Evolutionary conservation across 2,888 invertebrate species (phyloP), one percentile per base, ranked within the genome.

Genomic region (Hirtodrosophila histrioides): DNA sequence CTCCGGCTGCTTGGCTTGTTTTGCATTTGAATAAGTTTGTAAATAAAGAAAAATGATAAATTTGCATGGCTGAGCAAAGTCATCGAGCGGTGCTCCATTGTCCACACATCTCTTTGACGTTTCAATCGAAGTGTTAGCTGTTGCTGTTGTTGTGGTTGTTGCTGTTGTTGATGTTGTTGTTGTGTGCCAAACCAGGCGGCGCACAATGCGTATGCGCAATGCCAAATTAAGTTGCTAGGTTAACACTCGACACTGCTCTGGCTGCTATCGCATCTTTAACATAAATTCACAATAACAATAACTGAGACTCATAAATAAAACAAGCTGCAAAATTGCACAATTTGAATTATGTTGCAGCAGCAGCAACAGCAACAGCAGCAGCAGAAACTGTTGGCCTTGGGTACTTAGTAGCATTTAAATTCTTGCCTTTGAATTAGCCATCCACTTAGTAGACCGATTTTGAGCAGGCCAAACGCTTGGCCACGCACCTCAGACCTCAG

Each of bases 21-120:
- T 84, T 61, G 75, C 85, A 86, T 82, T 86, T 82, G 72, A 82
- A 86, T 80, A 50, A 50, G 50, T 62, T 67, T 83, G 86, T 80
- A 71, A 80, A 86, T 66, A 54, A 53, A 60, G 43, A 48, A 53
- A 31, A 45, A 31, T 66, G 61, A 58, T 55, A 61, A 63, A 76
- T 63, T 72, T 68, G 68, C 60, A 68, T 71, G 62, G 67, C 40
- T 69, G 33, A 54, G 58, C 66, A 56, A 63, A 75, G 67, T 11
- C 71, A 71, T 40, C 54, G 57, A 50, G 67, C 66, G 65, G 44
- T 70, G 61, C 45, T 63, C 49, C 37, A 63, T 79, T 76, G 73
- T 64, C 65, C 24, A 57, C 24, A 45, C n/a, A 51, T 60, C 39
- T 45, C 54, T 41, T 73, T 58, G 71, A 66, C 66, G 46, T 53